phyloP scores from a whole-genome alignment of 1,140 invertebrate species.

The Drosophila pruinosa region DNA sequence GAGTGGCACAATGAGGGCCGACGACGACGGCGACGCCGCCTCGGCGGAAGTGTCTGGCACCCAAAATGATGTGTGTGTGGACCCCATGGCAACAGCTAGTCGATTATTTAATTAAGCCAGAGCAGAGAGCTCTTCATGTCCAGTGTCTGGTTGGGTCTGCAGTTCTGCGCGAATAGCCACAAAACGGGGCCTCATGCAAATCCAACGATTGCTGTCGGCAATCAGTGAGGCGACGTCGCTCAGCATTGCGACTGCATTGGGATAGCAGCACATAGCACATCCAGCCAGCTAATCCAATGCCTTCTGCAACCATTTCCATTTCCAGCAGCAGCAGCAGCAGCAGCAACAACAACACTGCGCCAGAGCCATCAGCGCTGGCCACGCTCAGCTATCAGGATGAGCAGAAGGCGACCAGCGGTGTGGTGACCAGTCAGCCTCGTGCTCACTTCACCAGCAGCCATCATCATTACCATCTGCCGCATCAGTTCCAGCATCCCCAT shows the following conservation, averaged over 20 bases:
- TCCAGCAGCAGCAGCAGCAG: conserved; percentile 36
- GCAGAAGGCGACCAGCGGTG: conserved; percentile 41
- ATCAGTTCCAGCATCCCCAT: conserved; percentile 81
- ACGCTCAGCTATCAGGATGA: conserved; percentile 68
- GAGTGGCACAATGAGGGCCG: conserved; percentile 5
- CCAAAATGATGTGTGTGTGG: conserved; percentile 21
- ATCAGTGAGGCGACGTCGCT: conserved; percentile 61
- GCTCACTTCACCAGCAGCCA: conserved; percentile 72
- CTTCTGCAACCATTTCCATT: conserved; percentile 33
- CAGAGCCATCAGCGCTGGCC: conserved; percentile 38
- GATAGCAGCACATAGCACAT: too few species aligned
- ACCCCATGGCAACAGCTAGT: conserved; percentile 29
- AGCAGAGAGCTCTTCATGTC: neutral
- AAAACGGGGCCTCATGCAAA: conserved; percentile 29
- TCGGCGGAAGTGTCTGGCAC: conserved; percentile 66
- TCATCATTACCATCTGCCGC: conserved; percentile 78
- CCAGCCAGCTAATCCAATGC: conserved; percentile 27
- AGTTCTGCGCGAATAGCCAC: conserved; percentile 48
- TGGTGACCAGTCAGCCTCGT: conserved; percentile 64
- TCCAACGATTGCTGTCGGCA: conserved; percentile 9
- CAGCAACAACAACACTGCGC: conserved; percentile 12
- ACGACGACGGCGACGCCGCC: neutral
- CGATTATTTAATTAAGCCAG: conserved; percentile 69
- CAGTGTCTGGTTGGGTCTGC: conserved; percentile 21
- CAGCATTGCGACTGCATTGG: conserved; percentile 25